Evolutionary conservation across 2,797 vertebrate genomes (phyloP).

Genomic region (Odontamblyopus rebecca): DNA sequence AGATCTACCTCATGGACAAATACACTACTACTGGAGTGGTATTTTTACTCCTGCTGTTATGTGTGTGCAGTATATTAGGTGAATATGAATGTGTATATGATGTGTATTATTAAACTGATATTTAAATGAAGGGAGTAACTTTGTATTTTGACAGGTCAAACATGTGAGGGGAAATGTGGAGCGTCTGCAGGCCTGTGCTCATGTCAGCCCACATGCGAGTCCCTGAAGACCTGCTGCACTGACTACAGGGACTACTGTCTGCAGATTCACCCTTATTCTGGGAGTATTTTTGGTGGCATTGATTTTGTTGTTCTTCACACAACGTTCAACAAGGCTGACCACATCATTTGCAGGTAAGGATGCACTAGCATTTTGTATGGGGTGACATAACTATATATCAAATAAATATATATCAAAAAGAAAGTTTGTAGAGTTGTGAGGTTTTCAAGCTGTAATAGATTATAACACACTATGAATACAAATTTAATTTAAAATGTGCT

Average conservation of each 20-base stretch:
- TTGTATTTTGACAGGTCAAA: slow-evolving; percentile 67
- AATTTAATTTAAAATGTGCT: background rate
- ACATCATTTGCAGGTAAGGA: slow-evolving; percentile 83
- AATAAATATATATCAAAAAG: too few species aligned
- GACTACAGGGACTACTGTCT: slow-evolving; percentile 84
- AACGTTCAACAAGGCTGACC: slow-evolving; percentile 40
- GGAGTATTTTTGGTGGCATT: slow-evolving; percentile 86
- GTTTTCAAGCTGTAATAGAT: background rate
- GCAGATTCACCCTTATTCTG: slow-evolving; percentile 82
- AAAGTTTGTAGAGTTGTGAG: too few species aligned
- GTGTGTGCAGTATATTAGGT: slow-evolving; percentile 47
- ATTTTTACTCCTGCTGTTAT: slow-evolving; percentile 47
- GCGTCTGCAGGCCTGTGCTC: slow-evolving; percentile 74
- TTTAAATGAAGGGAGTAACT: background rate
- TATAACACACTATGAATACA: background rate
- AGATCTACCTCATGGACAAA: slow-evolving; percentile 39
- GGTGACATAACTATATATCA: too few species aligned
- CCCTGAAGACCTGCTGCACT: slow-evolving; percentile 81
- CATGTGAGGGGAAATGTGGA: slow-evolving; percentile 82
- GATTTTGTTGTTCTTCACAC: slow-evolving; percentile 79
- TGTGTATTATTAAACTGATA: background rate
- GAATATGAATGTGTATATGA: slow-evolving; percentile 13
- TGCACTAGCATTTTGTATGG: too few species aligned
- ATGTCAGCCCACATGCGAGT: slow-evolving; percentile 83
- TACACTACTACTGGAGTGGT: background rate